Conservation (phyloP, 2,113 vertebrate genomes). For the Nesoenas mayeri region DNA sequence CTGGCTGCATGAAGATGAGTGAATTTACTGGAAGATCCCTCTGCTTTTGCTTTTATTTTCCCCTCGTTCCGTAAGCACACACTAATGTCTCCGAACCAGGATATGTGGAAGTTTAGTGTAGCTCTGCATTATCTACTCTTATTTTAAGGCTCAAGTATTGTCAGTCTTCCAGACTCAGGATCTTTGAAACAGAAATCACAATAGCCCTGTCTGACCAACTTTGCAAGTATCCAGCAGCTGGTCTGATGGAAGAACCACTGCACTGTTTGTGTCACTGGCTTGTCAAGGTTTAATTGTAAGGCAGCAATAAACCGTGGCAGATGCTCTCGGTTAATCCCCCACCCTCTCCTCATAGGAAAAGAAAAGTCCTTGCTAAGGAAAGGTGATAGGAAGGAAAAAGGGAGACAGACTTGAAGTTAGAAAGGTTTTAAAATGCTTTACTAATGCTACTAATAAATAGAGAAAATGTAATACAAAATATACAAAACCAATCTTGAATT, state of each 20-base stretch:
- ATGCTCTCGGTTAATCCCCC: too few relatives aligned
- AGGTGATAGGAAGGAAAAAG: too few relatives aligned
- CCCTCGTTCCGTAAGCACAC: rapidly evolving
- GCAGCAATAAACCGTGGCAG: too few relatives aligned
- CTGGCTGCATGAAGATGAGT: not conserved
- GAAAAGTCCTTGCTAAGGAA: too few relatives aligned
- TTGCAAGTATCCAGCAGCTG: not conserved
- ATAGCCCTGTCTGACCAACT: not conserved
- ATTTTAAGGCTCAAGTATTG: not conserved
- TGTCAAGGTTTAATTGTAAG: too few relatives aligned
- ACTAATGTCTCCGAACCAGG: not conserved
- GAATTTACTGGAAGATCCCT: not conserved
- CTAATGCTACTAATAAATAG: too few relatives aligned
- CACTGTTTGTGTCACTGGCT: not conserved
- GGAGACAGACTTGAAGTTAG: too few relatives aligned
- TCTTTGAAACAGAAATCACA: not conserved
- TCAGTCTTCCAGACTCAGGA: not conserved
- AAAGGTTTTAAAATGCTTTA: too few relatives aligned
- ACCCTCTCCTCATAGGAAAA: too few relatives aligned
- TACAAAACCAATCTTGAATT: too few relatives aligned
- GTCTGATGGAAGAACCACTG: not conserved
- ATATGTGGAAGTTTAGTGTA: not conserved
- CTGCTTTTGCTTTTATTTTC: not conserved
- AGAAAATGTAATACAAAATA: too few relatives aligned
- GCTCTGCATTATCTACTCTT: not conserved